Conservation (phyloP, 2,113 vertebrate genomes). For the Indri indri region DNA sequence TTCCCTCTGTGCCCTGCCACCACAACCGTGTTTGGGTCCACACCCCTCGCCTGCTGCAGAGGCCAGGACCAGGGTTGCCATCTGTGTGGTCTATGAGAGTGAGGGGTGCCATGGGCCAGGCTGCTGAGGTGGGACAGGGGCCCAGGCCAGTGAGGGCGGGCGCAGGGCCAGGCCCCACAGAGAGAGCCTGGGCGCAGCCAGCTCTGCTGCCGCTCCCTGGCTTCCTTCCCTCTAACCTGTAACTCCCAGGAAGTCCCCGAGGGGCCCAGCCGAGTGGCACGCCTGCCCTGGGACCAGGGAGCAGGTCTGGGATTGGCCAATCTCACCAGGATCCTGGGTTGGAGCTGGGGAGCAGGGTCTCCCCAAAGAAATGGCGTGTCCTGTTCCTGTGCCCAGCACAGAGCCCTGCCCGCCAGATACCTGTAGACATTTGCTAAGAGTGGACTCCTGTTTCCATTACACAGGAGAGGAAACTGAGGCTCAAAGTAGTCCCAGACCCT, state of each 20-base stretch:
- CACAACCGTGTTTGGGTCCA: rapidly evolving
- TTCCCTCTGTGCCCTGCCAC: background rate
- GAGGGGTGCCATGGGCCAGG: background rate
- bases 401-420: background rate
- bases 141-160: background rate
- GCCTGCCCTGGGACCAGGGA: too few species aligned
- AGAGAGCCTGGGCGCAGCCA: background rate
- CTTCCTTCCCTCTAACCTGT: background rate
- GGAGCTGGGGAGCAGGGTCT: background rate
- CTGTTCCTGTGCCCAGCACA: background rate
- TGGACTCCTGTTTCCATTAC: rapidly evolving
- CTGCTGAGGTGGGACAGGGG: background rate
- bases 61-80: background rate
- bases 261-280: background rate
- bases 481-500: background rate
- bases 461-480: background rate
- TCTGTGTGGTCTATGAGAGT: background rate
- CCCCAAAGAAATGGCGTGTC: background rate
- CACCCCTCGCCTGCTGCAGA: background rate
- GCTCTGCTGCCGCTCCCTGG: background rate
- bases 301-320: background rate
- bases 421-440: background rate
- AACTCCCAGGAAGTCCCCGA: background rate
- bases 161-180: rapidly evolving
- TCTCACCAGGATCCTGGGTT: background rate